Evolutionary conservation across 30 jellyfish, hydroid and myxozoan genomes (phyloP).

Genomic region (Cassiopea andromeda): DNA sequence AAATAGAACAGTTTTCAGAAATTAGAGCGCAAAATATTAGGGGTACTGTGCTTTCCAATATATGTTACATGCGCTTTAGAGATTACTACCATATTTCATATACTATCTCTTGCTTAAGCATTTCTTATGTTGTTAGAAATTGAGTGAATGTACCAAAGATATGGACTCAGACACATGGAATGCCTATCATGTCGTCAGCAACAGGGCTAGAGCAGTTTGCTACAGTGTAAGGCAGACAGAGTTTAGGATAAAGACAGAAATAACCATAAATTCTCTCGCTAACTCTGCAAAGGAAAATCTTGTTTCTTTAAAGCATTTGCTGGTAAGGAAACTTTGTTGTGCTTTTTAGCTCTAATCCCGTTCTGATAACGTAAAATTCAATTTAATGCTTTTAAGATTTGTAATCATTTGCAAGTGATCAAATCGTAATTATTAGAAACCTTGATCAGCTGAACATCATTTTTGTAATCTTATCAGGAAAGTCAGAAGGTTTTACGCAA

Average conservation of each 20-base stretch:
- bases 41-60: no score
- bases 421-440: no score
- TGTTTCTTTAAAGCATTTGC: slow-evolving; percentile 53
- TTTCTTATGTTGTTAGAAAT: slow-evolving; percentile 35
- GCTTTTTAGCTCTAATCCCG: no score
- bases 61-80: no score
- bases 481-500: slow-evolving; percentile 81
- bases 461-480: slow-evolving; percentile 3
- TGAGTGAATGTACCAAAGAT: slow-evolving; percentile 81
- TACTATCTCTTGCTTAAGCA: background rate
- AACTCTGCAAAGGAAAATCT: slow-evolving; percentile 78
- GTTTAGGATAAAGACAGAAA: slow-evolving; percentile 87
- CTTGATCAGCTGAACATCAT: background rate
- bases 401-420: no score
- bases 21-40: no score
- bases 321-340: slow-evolving; percentile 55
- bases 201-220: slow-evolving; percentile 97
- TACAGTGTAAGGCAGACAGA: slow-evolving; percentile 91
- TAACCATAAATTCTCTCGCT: slow-evolving; percentile 87
- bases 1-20: no score
- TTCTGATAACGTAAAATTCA: no score
- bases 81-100: no score
- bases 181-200: slow-evolving; percentile 94
- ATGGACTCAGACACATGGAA: slow-evolving; percentile 99
- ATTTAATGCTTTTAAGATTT: no score